Percentiles rank a stretch among this genome's conserved stretches.
Evolutionary conservation across 2,797 vertebrate genomes (phyloP).

Genomic region (Gambelia wislizenii): DNA sequence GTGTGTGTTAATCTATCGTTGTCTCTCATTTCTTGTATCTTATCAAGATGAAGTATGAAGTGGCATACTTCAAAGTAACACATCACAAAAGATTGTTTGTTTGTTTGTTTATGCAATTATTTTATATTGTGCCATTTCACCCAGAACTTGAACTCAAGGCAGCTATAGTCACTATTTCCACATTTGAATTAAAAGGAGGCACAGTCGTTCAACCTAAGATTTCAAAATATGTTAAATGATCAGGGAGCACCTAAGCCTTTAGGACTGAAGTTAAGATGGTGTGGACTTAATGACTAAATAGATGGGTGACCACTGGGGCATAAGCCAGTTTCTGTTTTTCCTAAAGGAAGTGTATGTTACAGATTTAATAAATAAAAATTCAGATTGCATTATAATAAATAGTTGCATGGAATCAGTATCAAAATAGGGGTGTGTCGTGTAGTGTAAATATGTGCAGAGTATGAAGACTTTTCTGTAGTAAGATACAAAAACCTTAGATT

Average conservation of each 20-base stretch:
- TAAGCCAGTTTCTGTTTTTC: background rate
- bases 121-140: no score
- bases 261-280: background rate
- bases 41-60: no score
- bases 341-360: background rate
- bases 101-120: no score
- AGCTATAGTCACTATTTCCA: background rate
- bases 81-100: background rate
- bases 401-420: background rate
- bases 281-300: no score
- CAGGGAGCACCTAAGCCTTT: background rate
- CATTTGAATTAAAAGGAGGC: background rate
- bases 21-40: no score
- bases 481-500: background rate
- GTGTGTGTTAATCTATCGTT: no score
- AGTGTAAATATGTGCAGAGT: background rate
- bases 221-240: background rate
- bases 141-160: no score
- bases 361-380: background rate
- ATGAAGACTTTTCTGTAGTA: background rate
- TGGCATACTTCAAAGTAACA: background rate
- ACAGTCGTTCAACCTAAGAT: background rate
- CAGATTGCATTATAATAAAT: background rate
- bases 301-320: no score
- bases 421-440: background rate